Base-by-base conservation (phyloP, 2,113 vertebrate species). In the Oreotrochilus melanogaster region DNA sequence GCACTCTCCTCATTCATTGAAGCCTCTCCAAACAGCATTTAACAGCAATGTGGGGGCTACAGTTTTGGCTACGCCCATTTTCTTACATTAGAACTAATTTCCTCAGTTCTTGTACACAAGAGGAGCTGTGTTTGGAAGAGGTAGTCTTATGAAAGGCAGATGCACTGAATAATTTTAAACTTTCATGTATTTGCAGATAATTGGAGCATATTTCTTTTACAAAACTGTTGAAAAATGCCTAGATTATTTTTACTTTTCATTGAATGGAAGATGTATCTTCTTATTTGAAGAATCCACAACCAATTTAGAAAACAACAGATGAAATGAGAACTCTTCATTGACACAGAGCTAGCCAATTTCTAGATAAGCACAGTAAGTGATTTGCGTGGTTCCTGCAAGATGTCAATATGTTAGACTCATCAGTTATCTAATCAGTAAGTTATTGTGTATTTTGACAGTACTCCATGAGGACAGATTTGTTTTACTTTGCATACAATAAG, bases 401-500 rank as follows among this genome's bases (percentile, higher is more conserved):
- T 91, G 48, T 95, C 95, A 91, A 53, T 94, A 92, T 83, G 60
- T 76, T 94, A 85, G 69, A 47, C 31, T 85, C 50, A 39, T 92
- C 72, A 86, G 3, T 89, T 96, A 84, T 91, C 80, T 86, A 78
- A 47, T 94, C 80, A 86, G 69, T 25, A 82, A 69, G 53, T 79
- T 90, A 48, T 87, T 95, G 81, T 73, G 61, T 94, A 73, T 92
- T 95, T 74, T 97, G 86, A 92, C 79, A 94, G 51, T 94, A 23
- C 37, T 84, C 33, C n/a, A 8, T 39, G 35, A 95, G 86, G 62
- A 95, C 86, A 96, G 95, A 93, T 89, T 90, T 78, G 92, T 85
- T 92, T 96, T 96, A 66, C 78, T 95, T 88, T 94, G 82, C 83
- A 75, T 95, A 91, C 74, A 95, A 79, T 96, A 95, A 67, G 86